Evolutionary conservation across 92 coral and sea anemone species (phyloP).

Genomic region (Micromussa lordhowensis): DNA sequence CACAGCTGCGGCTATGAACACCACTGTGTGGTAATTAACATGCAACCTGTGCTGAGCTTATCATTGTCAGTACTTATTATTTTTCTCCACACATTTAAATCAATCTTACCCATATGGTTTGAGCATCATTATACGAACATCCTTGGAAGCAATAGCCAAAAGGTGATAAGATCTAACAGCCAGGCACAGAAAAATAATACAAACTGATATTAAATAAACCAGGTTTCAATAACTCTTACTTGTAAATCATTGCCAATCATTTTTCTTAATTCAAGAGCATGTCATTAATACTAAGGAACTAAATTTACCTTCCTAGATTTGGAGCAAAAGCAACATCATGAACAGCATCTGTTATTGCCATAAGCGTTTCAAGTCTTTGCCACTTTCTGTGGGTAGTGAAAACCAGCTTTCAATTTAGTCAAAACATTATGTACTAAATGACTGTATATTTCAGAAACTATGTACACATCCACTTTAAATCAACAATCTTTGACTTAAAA

Average conservation of each 20-base stretch:
- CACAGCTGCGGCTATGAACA: too few relatives aligned
- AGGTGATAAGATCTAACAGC: constrained; percentile 85
- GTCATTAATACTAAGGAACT: too few relatives aligned
- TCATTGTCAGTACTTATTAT: too few relatives aligned
- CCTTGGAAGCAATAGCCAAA: constrained; percentile 95
- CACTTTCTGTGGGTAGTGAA: constrained; percentile 74
- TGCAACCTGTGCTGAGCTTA: too few relatives aligned
- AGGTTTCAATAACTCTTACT: background rate
- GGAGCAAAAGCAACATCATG: constrained; percentile 99
- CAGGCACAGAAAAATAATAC: background rate
- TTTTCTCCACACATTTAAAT: background rate
- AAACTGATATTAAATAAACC: too few relatives aligned
- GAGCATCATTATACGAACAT: constrained; percentile 92
- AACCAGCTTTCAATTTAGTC: too few relatives aligned
- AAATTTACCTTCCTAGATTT: constrained; percentile 92
- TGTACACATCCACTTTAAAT: too few relatives aligned
- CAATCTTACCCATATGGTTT: constrained; percentile 83
- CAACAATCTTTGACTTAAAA: too few relatives aligned
- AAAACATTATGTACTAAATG: too few relatives aligned
- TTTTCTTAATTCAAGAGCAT: background rate
- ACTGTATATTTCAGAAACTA: too few relatives aligned
- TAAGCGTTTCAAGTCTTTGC: constrained; percentile 95
- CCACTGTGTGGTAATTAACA: too few relatives aligned
- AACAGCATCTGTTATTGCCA: constrained; percentile 98
- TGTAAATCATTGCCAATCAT: background rate